phyloP scores from a whole-genome alignment of 1,140 invertebrate species.

The Drosophila kikkawai region DNA sequence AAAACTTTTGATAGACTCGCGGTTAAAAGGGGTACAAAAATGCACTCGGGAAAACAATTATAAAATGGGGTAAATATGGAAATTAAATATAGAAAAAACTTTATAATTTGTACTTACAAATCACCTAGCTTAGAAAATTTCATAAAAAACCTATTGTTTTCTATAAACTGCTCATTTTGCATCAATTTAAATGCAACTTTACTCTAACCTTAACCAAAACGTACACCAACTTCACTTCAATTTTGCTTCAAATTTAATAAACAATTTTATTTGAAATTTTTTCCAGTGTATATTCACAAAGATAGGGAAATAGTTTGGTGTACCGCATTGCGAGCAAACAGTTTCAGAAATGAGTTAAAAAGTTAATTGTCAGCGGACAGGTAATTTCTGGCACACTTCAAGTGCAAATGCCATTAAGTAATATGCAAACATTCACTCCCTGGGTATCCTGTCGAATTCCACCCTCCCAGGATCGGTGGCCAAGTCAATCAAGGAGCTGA shows the following conservation, averaged over 20 bases:
- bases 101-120: too few species aligned
- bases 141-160: too few species aligned
- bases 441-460: not conserved
- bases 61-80: not conserved
- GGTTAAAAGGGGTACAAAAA: slow-evolving; percentile 7
- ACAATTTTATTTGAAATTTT: not conserved
- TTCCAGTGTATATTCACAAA: slow-evolving; percentile 1
- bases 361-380: slow-evolving; percentile 83
- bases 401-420: slow-evolving; percentile 77
- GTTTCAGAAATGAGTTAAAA: slow-evolving; percentile 78
- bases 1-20: slow-evolving; percentile 61
- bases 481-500: slow-evolving; percentile 74
- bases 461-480: slow-evolving; percentile 17
- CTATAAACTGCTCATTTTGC: not conserved
- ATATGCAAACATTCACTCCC: slow-evolving; percentile 70
- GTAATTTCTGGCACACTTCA: slow-evolving; percentile 83
- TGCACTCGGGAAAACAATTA: not conserved
- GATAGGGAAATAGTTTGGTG: slow-evolving; percentile 19
- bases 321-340: slow-evolving; percentile 62
- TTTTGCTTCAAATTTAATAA: not conserved
- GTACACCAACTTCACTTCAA: not conserved
- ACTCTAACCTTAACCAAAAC: too few species aligned
- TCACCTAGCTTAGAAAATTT: too few species aligned
- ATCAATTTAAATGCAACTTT: not conserved
- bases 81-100: too few species aligned